Evolutionary conservation across 2,888 invertebrate genomes (phyloP).

Genomic region (Theodoxus fluviatilis): DNA sequence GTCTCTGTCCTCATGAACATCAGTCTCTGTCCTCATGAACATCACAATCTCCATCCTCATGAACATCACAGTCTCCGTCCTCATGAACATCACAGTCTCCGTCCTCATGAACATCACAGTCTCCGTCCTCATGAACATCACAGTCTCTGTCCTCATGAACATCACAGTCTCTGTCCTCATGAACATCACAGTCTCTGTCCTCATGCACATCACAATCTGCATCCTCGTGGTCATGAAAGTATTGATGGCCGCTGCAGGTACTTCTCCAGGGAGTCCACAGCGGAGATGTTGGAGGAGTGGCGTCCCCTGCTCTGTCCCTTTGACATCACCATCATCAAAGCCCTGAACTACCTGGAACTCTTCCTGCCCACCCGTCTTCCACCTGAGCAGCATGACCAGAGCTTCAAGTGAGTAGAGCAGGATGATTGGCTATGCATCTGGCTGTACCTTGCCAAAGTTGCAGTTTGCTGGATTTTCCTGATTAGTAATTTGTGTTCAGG

Average conservation of each 20-base stretch:
- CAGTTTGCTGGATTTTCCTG: neutral
- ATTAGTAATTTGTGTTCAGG: neutral
- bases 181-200: neutral
- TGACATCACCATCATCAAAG: slow-evolving; percentile 65
- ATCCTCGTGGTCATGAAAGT: neutral
- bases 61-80: too few species aligned
- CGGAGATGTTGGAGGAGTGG: slow-evolving; percentile 85
- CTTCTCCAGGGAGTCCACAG: slow-evolving; percentile 72
- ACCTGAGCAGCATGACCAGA: slow-evolving; percentile 69
- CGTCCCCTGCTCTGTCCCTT: slow-evolving; percentile 82
- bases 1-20: too few species aligned
- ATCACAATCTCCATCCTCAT: too few species aligned
- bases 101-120: too few species aligned
- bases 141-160: too few species aligned
- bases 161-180: too few species aligned
- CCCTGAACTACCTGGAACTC: slow-evolving; percentile 71
- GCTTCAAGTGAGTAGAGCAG: slow-evolving; percentile 68
- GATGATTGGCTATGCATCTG: neutral
- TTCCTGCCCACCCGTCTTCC: slow-evolving; percentile 80
- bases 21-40: too few species aligned
- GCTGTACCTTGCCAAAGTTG: too few species aligned
- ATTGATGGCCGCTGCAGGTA: slow-evolving; percentile 44
- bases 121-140: too few species aligned
- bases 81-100: too few species aligned
- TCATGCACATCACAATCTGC: neutral